Percentiles rank a stretch among this genome's conserved stretches.
Evolutionary conservation across 2,113 vertebrate species (phyloP).

Genomic region (Suricata suricatta): DNA sequence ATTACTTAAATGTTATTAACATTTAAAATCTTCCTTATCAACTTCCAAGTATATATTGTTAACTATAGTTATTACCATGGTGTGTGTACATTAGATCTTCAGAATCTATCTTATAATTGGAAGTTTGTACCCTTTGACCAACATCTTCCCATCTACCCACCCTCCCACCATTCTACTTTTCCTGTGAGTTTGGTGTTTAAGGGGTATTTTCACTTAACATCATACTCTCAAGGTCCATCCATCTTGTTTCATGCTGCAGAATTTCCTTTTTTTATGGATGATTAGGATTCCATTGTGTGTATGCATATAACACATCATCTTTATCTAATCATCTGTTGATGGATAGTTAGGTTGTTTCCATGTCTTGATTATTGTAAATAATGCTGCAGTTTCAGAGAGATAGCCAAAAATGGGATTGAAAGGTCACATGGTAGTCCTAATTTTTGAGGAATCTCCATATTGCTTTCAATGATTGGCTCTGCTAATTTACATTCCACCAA

Average conservation of each 20-base stretch:
- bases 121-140: not conserved
- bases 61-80: not conserved
- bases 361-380: not conserved
- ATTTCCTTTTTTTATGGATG: not conserved
- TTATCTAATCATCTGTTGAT: not conserved
- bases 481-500: not conserved
- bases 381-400: not conserved
- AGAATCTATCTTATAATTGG: not conserved
- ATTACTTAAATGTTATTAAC: no score
- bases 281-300: not conserved
- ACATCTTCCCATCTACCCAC: not conserved
- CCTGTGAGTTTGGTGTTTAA: not conserved
- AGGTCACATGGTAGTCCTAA: not conserved
- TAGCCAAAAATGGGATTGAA: not conserved
- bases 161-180: not conserved
- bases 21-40: not conserved
- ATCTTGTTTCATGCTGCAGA: not conserved
- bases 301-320: not conserved
- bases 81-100: not conserved
- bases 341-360: not conserved
- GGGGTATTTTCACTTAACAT: not conserved
- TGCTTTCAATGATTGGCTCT: not conserved
- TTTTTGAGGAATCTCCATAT: not conserved
- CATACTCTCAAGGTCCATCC: not conserved
- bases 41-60: not conserved